Evolutionary conservation across 2,113 vertebrate species (phyloP).

Genomic region (Xiphophorus couchianus): DNA sequence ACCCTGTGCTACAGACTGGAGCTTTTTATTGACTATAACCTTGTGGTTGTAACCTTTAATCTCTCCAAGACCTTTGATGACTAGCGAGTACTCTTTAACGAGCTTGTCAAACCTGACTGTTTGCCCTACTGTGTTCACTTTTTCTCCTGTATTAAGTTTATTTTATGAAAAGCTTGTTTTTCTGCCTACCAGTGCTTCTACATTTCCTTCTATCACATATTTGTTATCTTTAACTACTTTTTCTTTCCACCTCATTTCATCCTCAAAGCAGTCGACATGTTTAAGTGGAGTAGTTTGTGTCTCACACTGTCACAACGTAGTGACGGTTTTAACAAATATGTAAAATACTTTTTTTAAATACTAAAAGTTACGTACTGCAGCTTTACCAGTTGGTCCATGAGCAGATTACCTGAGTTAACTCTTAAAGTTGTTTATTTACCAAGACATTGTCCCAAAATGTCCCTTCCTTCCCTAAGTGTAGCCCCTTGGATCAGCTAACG

Average conservation of each 20-base stretch:
- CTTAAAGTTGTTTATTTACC: too few relatives aligned
- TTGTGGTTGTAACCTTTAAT: slow-evolving; percentile 2
- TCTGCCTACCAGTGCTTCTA: neutral
- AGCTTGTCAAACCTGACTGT: neutral
- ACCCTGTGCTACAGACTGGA: neutral
- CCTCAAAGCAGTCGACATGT: neutral
- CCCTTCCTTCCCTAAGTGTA: too few relatives aligned
- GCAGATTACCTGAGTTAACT: too few relatives aligned
- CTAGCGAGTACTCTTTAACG: too few relatives aligned
- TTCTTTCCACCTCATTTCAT: neutral
- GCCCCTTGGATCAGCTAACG: too few relatives aligned
- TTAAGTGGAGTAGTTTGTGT: slow-evolving; percentile 9
- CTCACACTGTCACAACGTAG: too few relatives aligned
- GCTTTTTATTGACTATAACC: neutral
- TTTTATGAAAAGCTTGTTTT: neutral
- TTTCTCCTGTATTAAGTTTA: neutral
- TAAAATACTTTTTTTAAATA: too few relatives aligned
- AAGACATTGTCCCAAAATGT: too few relatives aligned
- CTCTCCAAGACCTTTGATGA: neutral
- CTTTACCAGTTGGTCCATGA: too few relatives aligned
- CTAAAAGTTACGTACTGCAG: too few relatives aligned
- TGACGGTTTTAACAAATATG: too few relatives aligned
- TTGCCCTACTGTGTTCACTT: neutral
- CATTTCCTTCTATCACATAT: neutral
- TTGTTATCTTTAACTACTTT: neutral